Evolutionary conservation across 2,797 vertebrate genomes (phyloP).

Genomic region (Lithobates sylvaticus): DNA sequence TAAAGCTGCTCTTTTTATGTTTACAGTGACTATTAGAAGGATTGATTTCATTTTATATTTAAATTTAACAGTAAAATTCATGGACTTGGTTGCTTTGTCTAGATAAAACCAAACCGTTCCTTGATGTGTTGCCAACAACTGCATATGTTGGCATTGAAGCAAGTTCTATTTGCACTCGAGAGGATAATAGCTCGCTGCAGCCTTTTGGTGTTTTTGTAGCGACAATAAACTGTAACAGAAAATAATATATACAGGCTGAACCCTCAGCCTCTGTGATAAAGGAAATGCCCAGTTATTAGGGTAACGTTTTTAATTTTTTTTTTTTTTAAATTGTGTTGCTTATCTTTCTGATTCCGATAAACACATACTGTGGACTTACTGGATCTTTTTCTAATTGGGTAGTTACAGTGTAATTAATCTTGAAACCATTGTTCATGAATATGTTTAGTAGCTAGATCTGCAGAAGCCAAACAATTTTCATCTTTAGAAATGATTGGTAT

Average conservation of each 20-base stretch:
- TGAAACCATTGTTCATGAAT: no score
- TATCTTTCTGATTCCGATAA: no score
- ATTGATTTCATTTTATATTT: not conserved
- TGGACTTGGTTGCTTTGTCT: not conserved
- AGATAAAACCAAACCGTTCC: not conserved
- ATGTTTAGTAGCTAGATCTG: no score
- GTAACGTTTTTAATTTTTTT: no score
- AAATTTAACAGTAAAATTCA: not conserved
- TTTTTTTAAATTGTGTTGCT: no score
- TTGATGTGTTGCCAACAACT: not conserved
- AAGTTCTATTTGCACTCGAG: not conserved
- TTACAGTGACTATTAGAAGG: not conserved
- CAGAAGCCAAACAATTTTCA: no score
- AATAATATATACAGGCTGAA: not conserved
- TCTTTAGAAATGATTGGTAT: no score
- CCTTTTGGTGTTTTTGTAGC: not conserved
- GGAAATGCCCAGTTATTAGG: not conserved
- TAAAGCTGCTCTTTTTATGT: not conserved
- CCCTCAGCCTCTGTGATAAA: not conserved
- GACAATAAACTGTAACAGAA: not conserved
- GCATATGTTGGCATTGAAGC: not conserved
- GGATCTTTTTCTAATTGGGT: no score
- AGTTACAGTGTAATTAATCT: no score
- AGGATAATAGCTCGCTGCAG: not conserved
- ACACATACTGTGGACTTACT: no score